These are phyloP conservation scores for Gasterosteus nipponicus DNA, from an alignment of 2,113 vertebrate species.

Conservation along the genomic window DNA sequence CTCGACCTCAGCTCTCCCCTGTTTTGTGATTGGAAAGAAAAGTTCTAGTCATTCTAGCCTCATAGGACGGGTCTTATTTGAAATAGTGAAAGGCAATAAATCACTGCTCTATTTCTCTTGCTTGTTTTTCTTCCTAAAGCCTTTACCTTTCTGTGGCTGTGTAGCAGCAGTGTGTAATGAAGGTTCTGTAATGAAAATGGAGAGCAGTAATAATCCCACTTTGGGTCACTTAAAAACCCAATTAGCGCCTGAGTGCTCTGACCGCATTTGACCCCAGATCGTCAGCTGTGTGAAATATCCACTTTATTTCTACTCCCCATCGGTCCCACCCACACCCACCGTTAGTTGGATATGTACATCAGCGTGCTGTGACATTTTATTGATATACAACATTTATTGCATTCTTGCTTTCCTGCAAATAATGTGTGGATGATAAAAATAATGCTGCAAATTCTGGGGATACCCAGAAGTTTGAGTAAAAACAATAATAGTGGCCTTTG, in stretches of 20 bases:
- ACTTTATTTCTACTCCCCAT: slow-evolving; percentile 17
- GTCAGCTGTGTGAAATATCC: slow-evolving; percentile 29
- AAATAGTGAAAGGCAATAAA: slow-evolving; percentile 55
- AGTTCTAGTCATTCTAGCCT: slow-evolving; percentile 9
- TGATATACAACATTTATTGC: background rate
- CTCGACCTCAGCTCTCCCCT: background rate
- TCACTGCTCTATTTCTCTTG: slow-evolving; percentile 43
- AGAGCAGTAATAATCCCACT: slow-evolving; percentile 58
- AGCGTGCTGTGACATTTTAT: slow-evolving; percentile 2
- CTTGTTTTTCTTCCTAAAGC: slow-evolving; percentile 29
- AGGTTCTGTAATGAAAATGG: slow-evolving; percentile 63
- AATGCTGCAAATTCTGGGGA: background rate
- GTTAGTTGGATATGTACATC: slow-evolving; percentile 2
- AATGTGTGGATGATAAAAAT: background rate
- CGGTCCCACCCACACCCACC: background rate
- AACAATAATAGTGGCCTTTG: background rate
- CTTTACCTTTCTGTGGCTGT: slow-evolving; percentile 25
- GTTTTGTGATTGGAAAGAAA: background rate
- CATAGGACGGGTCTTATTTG: slow-evolving; percentile 40
- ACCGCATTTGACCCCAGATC: slow-evolving; percentile 25
- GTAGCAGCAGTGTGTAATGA: slow-evolving; percentile 39
- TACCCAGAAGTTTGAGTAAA: background rate
- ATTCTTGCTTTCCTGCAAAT: background rate
- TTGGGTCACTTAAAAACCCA: slow-evolving; percentile 57
- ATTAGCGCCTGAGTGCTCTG: slow-evolving; percentile 45